Evolutionary conservation across 2,888 invertebrate species (phyloP), one percentile per base, ranked within the genome.

Genomic region (Leistus spinibarbis): DNA sequence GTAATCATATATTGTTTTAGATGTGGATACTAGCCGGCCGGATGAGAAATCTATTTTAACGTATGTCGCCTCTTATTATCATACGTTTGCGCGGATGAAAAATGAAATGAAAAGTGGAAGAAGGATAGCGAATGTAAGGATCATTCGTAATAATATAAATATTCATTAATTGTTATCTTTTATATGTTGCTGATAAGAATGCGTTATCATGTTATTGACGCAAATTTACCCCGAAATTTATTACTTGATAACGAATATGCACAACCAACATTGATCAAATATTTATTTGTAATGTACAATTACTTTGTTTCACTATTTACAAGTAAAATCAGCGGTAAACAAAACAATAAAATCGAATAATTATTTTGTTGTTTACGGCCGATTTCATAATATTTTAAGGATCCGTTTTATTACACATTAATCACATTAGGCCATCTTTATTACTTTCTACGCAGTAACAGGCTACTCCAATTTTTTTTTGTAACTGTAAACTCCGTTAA

Each of bases 31-130:
- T 0, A 92, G 89, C 70, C 90, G 96, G 63, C 98, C 98, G 0
- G 99, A 99, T 84, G 99, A 99, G 88, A 99, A 98, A 86, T 98
- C 98, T 40, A 96, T 99, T 84, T 95, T 99, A 89, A 99, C 99
- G 20, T 99, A 99, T 85, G 98, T 99, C 54, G 98, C 99, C 1
- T 97, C 97, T 16, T 99, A 98, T 87, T 99, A 99, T 87, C 99
- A 99, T 87, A 98, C 98, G 75, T 99, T 99, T 88, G 98, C 99
- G 62, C 91, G 98, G 80, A 98, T 99, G 97, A 99, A 98, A 89
- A 97, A 96, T 83, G 99, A 99, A 84, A 95, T 96, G 88, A 99
- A 98, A 85, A 98, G 98, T 80, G 98, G 98, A 40, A 92, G 96
- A 81, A 90, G 99, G 84, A 98, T 99, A 83, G 98, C 98, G 56